A percentile compares a stretch with the other conserved stretches of the same genome.
Evolutionary conservation across 1,140 invertebrate genomes (phyloP).

Genomic region (Aradophagus sp.): DNA sequence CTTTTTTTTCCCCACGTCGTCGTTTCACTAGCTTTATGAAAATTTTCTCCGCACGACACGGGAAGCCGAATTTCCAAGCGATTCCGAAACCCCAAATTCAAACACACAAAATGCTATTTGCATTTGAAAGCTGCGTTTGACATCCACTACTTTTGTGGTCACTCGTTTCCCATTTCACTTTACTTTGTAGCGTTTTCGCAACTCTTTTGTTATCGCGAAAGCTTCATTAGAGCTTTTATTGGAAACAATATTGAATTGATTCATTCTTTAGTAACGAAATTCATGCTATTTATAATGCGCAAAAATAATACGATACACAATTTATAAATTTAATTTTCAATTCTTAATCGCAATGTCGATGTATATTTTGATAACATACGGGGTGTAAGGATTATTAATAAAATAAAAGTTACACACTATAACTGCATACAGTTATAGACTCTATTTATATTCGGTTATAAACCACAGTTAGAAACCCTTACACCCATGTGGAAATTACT

Average conservation of each 20-base stretch:
- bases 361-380: too few species aligned
- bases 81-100: slow-evolving; percentile 28
- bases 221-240: slow-evolving; percentile 41
- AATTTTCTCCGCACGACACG: slow-evolving; percentile 27
- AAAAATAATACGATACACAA: too few species aligned
- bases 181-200: slow-evolving; percentile 28
- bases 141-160: slow-evolving; percentile 21
- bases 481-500: too few species aligned
- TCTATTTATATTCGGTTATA: too few species aligned
- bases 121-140: slow-evolving; percentile 50
- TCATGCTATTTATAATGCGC: too few species aligned
- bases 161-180: slow-evolving; percentile 26
- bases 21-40: slow-evolving; percentile 34
- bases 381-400: too few species aligned
- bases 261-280: slow-evolving; percentile 50
- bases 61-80: slow-evolving; percentile 32
- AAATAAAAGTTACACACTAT: too few species aligned
- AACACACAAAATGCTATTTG: slow-evolving; percentile 40
- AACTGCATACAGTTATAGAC: too few species aligned
- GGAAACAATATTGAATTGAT: slow-evolving; percentile 20
- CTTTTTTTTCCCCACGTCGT: slow-evolving; percentile 13
- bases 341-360: too few species aligned
- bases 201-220: slow-evolving; percentile 36
- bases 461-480: too few species aligned
- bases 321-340: too few species aligned